Evolutionary conservation across 1,140 invertebrate species (phyloP), one percentile per base, ranked within the genome.

Genomic region (Psilanteris sp.): DNA sequence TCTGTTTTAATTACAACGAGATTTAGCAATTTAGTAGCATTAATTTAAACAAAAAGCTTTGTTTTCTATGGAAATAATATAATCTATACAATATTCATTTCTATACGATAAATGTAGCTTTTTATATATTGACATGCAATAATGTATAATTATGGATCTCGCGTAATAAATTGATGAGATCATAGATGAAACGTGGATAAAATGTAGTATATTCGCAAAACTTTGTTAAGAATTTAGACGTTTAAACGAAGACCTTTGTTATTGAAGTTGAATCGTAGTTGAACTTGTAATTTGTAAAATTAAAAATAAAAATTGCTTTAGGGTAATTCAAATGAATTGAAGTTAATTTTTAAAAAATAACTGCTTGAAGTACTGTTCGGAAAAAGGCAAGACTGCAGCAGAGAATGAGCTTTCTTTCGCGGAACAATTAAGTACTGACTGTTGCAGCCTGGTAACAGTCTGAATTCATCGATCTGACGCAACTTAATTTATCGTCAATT

Each of bases 401-500:
- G 31, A 22, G 14, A 54, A 54, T 54, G 7, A 37, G 39, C 14
- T 39, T 54, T 54, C 44, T 48, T 54, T 54, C 24, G 9, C 24
- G n/a, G 24, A 29, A 41, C 50, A 54, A 54, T 39, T 27, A 26
- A 54, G 9, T 39, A 41, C 24, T 29, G 50, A 54, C 36, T 41
- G 9, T 27, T 41, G 36, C 50, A 41, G 15, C 39, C 34, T 41
- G 15, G 24, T 31, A 41, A 54, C 24, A 39, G 34, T 29, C 36
- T 41, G 34, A 39, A 41, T 39, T 37, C 24, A 41, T 41, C 24
- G 36, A 39, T 54, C 50, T 29, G 24, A 34, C 10, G 36, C 10
- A 54, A 54, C 24, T 54, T 39, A 18, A 54, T 39, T 54, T 54
- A 54, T 54, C 34, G 24, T 54, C 36, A 13, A 29, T 54, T 27